These are phyloP conservation scores for Mustela nigripes DNA, from an alignment of 2,113 vertebrate species.

Conservation along the genomic window DNA sequence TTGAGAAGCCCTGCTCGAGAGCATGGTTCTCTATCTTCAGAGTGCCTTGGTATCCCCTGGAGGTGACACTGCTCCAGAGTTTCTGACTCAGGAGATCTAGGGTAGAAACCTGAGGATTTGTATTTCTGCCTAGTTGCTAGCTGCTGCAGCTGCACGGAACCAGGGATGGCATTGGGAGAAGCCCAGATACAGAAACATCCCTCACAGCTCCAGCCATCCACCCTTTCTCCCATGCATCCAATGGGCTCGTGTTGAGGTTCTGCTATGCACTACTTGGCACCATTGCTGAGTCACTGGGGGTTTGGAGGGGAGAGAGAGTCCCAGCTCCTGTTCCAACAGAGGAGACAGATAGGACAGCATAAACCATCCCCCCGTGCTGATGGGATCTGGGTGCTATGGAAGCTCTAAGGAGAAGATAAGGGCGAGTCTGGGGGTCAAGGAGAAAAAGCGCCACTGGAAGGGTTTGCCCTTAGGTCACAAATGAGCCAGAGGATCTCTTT, in stretches of 20 bases:
- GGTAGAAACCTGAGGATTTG: not conserved
- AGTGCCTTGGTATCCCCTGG: no score
- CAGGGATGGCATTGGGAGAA: not conserved
- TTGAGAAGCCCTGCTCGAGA: not conserved
- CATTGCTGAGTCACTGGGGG: no score
- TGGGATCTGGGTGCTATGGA: not conserved
- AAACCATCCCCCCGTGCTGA: rapidly evolving
- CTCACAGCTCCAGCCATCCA: not conserved
- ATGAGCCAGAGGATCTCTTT: not conserved
- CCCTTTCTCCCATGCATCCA: not conserved
- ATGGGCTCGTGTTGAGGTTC: not conserved
- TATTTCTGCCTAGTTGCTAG: not conserved
- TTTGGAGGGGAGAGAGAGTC: not conserved
- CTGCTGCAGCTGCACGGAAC: no score
- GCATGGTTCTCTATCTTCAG: not conserved
- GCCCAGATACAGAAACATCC: not conserved
- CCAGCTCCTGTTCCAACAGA: not conserved
- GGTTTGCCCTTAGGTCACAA: not conserved
- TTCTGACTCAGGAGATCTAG: not conserved
- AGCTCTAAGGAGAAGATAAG: not conserved
- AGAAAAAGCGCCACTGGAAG: not conserved
- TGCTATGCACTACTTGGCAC: not conserved
- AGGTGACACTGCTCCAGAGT: not conserved
- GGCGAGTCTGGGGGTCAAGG: not conserved
- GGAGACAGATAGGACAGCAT: not conserved